phyloP scores from a whole-genome alignment of 2,888 invertebrate species.

The Lasiommata megera region DNA sequence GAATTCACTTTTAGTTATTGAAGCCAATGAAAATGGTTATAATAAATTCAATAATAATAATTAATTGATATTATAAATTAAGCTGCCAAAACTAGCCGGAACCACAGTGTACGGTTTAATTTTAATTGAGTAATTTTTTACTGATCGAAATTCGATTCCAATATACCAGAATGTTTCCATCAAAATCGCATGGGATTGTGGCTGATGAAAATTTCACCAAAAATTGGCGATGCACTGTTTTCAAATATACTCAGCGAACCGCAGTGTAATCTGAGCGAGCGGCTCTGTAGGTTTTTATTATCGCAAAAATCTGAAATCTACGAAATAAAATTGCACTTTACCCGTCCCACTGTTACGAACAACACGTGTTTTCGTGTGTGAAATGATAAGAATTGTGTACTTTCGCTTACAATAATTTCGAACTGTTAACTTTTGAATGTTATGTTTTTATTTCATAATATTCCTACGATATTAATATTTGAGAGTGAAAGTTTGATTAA shows the following conservation, averaged over 20 bases:
- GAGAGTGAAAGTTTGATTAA: neutral
- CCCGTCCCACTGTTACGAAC: neutral
- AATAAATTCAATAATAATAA: neutral
- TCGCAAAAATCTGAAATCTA: constrained; percentile 5
- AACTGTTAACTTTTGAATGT: neutral
- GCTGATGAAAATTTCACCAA: constrained; percentile 7
- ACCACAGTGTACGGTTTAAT: neutral
- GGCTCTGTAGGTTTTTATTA: neutral
- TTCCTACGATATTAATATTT: neutral
- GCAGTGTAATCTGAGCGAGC: neutral
- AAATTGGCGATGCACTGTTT: constrained; percentile 4
- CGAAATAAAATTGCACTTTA: neutral
- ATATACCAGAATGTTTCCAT: constrained; percentile 9
- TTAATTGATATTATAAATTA: neutral
- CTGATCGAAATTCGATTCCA: constrained; percentile 2
- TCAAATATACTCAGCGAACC: constrained; percentile 12
- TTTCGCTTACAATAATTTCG: neutral
- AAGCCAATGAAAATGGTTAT: neutral
- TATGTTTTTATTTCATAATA: neutral
- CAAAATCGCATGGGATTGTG: constrained; percentile 1
- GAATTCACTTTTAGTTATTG: no score
- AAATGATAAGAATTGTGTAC: neutral
- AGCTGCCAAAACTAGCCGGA: neutral
- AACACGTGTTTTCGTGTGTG: neutral
- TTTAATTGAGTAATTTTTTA: constrained; percentile 7